Evolutionary conservation across 2,113 vertebrate species (phyloP), one percentile per base, ranked within the genome.

Genomic region (Rhineura floridana): DNA sequence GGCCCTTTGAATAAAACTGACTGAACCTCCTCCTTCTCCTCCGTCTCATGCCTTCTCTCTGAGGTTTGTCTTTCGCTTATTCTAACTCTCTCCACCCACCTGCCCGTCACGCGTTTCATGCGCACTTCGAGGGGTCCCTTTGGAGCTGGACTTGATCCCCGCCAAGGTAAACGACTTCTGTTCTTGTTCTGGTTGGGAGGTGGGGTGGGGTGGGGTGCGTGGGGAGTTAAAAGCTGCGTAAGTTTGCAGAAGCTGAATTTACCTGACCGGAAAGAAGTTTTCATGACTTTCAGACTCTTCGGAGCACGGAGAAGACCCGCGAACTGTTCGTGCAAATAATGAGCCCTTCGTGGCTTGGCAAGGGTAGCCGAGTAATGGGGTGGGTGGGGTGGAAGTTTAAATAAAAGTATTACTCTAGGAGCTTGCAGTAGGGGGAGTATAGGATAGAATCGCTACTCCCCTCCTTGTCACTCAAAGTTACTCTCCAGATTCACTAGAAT

Each of bases 11-110:
- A n/a, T n/a, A n/a, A n/a, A n/a, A n/a, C n/a, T n/a, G n/a, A n/a
- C n/a, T n/a, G n/a, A n/a, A n/a, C n/a, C n/a, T n/a, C 48, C 30
- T 78, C 15, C 39, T 21, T 75, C 13, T 6, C 28, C 28, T 7
- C 28, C 3, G 21, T 65, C 28, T 19, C 55, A 21, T 59, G 19
- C 33, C 30, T 44, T 75, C 39, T 33, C 39, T 42, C 39, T 12
- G n/a, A n/a, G n/a, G n/a, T n/a, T n/a, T n/a, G n/a, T n/a, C n/a
- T n/a, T n/a, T n/a, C n/a, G n/a, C n/a, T n/a, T n/a, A n/a, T n/a
- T n/a, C n/a, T n/a, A n/a, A 2, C 23, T 4, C 67, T 3, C 17
- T 1, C 7, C 44, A 8, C 63, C 1, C 7, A 1, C 10, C 23
- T 2, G 3, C 12, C n/a, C 6, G 17, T 59, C 55, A 21, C 55